Conservation (phyloP, 2,797 vertebrate species). For the Rhinogobio ventralis region DNA sequence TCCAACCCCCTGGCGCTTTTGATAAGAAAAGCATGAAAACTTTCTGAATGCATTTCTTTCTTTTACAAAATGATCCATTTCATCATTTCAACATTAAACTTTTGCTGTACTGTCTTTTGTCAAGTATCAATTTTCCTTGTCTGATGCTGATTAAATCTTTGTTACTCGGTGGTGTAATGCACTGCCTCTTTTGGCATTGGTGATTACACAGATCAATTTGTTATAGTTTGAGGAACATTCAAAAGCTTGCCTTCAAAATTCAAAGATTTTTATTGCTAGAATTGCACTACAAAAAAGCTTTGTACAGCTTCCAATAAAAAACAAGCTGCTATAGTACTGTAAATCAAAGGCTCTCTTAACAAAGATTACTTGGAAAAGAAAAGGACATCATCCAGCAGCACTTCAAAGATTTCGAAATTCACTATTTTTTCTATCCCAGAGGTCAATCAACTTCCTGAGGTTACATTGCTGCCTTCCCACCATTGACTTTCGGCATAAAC, state of each 20-base stretch:
- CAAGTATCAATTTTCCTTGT: background rate
- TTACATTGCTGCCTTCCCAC: background rate
- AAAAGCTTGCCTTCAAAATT: background rate
- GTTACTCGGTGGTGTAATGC: background rate
- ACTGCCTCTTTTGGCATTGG: background rate
- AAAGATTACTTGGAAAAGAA: background rate
- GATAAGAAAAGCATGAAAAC: slow-evolving; percentile 11
- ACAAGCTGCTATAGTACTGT: background rate
- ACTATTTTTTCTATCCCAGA: background rate
- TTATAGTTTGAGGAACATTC: background rate
- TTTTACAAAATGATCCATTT: background rate
- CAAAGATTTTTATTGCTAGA: background rate
- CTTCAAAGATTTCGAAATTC: background rate
- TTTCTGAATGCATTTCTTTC: background rate
- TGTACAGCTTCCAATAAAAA: background rate
- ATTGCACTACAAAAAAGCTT: background rate
- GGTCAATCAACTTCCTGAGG: background rate
- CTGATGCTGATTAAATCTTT: slow-evolving; percentile 6
- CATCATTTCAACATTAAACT: background rate
- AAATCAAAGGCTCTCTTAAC: background rate
- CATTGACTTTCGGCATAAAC: background rate
- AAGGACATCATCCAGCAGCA: background rate
- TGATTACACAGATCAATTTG: background rate
- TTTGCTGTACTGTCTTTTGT: slow-evolving; percentile 5
- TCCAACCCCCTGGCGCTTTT: background rate